A percentile compares a stretch with the other conserved stretches of the same genome.
phyloP scores from a whole-genome alignment of 2,888 invertebrate species.

The Bombyx huttoni region DNA sequence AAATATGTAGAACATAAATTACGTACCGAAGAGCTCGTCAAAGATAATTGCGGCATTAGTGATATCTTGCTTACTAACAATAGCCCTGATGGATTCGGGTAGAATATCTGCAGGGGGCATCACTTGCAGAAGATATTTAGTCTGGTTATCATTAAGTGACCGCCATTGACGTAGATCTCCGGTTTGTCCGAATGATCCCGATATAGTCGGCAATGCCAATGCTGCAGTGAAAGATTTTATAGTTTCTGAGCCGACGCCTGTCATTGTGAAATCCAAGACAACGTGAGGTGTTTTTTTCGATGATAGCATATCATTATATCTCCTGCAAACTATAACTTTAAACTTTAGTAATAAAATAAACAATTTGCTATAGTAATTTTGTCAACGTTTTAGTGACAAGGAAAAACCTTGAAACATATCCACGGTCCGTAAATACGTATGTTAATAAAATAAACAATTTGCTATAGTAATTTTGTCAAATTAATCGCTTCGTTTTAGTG shows the following conservation, averaged over 20 bases:
- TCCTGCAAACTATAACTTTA: slow-evolving; percentile 76
- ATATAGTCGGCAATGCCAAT: slow-evolving; percentile 85
- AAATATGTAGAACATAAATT: background rate
- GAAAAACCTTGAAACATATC: slow-evolving; percentile 5
- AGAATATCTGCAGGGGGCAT: slow-evolving; percentile 89
- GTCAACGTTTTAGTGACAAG: slow-evolving; percentile 2
- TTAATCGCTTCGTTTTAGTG: slow-evolving; percentile 2
- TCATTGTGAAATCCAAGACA: slow-evolving; percentile 85
- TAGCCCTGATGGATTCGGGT: slow-evolving; percentile 85
- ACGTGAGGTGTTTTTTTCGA: slow-evolving; percentile 81
- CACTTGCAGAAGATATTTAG: slow-evolving; percentile 84
- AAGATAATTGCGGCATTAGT: slow-evolving; percentile 93
- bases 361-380: slow-evolving; percentile 4
- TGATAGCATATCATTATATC: slow-evolving; percentile 77
- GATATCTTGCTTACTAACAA: slow-evolving; percentile 87
- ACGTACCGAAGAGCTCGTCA: slow-evolving; percentile 86
- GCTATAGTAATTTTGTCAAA: slow-evolving; percentile 4
- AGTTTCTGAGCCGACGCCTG: slow-evolving; percentile 86
- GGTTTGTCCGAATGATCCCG: slow-evolving; percentile 87
- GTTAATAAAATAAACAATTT: background rate
- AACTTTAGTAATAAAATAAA: background rate
- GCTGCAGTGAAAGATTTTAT: slow-evolving; percentile 88
- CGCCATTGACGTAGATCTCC: slow-evolving; percentile 90
- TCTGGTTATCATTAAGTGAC: slow-evolving; percentile 77
- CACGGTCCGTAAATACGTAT: background rate